Evolutionary conservation across 23 tunicate genomes (phyloP).

Genomic region (Ciona savignyi): DNA sequence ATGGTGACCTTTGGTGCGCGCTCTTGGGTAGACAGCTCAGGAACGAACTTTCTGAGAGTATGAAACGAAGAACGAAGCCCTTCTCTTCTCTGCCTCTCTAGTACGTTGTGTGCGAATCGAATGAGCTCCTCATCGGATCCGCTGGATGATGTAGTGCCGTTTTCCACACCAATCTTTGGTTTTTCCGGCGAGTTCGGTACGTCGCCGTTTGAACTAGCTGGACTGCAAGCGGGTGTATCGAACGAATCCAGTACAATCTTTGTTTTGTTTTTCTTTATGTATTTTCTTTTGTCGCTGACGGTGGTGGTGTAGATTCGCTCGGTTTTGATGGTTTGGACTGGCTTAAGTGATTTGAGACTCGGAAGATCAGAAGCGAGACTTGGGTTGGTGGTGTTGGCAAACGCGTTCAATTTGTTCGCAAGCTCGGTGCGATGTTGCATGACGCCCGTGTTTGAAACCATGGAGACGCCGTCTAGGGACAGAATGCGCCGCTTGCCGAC

Average conservation of each 20-base stretch:
- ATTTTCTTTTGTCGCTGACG: background rate
- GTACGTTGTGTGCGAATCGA: constrained; percentile 82
- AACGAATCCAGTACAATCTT: constrained; percentile 1
- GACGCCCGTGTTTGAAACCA: constrained; percentile 45
- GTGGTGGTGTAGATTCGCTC: background rate
- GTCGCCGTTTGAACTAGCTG: constrained; percentile 39
- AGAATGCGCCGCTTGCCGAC: constrained; percentile 32
- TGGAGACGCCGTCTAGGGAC: constrained; percentile 77
- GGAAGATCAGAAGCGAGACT: background rate
- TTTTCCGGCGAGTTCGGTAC: constrained; percentile 32
- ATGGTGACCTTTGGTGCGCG: constrained; percentile 74
- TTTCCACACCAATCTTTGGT: constrained; percentile 10
- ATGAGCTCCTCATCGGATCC: constrained; percentile 57
- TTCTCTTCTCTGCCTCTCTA: constrained; percentile 74
- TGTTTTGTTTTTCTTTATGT: constrained; percentile 22
- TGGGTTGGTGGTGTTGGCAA: constrained; percentile 3
- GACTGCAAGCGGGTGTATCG: constrained; percentile 52
- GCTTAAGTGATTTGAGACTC: background rate
- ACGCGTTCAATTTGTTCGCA: background rate
- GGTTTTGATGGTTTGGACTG: background rate
- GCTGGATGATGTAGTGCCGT: constrained; percentile 4
- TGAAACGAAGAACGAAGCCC: constrained; percentile 74
- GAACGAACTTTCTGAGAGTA: constrained; percentile 49
- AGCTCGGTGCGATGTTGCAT: constrained; percentile 17
- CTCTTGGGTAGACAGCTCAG: constrained; percentile 47